Conservation (phyloP, 1,140 invertebrate genomes). For the Ceratina japonica region DNA sequence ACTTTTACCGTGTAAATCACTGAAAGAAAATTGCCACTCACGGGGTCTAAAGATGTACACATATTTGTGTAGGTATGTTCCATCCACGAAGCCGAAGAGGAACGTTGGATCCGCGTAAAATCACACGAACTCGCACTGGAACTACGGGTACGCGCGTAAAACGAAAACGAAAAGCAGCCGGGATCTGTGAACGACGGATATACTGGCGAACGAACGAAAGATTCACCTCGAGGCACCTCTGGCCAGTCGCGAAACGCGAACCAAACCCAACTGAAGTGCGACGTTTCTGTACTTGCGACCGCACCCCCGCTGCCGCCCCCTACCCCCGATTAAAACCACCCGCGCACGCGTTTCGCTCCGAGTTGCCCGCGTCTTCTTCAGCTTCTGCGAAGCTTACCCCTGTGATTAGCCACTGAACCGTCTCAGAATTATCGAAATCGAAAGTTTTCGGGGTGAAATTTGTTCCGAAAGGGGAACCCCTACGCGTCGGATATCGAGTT, state of each 20-base stretch:
- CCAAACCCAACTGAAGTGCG: conserved; percentile 75
- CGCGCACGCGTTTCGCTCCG: conserved; percentile 73
- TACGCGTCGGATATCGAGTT: not conserved
- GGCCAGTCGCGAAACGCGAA: conserved; percentile 72
- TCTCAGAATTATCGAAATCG: not conserved
- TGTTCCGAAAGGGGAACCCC: too few relatives aligned
- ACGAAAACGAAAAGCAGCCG: not conserved
- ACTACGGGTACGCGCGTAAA: not conserved
- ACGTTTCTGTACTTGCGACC: conserved; percentile 68
- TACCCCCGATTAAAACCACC: conserved; percentile 65
- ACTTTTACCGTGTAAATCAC: not conserved
- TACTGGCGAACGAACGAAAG: not conserved
- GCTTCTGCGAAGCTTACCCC: not conserved
- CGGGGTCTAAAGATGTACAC: too few relatives aligned
- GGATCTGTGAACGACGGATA: not conserved
- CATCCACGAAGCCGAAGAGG: conserved; percentile 11
- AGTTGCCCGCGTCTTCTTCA: conserved; percentile 45
- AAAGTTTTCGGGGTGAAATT: not conserved
- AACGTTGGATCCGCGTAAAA: not conserved
- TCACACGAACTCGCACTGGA: conserved; percentile 16
- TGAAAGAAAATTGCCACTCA: conserved; percentile 37
- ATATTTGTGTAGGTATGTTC: conserved; percentile 16
- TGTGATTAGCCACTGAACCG: conserved; percentile 15
- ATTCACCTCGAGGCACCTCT: conserved; percentile 43
- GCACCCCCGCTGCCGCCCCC: conserved; percentile 66